Percentiles rank a stretch among this genome's conserved stretches.
Conservation (phyloP, 2,888 invertebrate genomes). For the Caenorhabditis panamensis region DNA sequence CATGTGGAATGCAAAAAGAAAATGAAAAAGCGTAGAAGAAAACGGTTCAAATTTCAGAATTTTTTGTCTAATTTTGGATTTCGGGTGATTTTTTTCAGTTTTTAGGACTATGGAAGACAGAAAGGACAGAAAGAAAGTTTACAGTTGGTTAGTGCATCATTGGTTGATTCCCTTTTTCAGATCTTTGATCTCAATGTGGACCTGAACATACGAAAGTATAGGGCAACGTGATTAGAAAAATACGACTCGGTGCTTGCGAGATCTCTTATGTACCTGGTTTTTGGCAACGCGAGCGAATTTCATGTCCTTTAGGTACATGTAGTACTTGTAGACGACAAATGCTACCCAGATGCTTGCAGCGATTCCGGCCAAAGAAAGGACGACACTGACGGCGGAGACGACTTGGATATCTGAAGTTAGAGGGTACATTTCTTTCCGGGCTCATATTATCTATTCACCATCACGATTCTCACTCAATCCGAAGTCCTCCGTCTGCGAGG, state of each 20-base stretch:
- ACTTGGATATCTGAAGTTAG: slow-evolving; percentile 57
- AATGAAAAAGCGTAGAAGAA: background rate
- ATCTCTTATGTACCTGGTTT: slow-evolving; percentile 54
- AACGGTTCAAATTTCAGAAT: background rate
- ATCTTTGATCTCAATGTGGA: slow-evolving; percentile 67
- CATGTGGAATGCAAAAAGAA: background rate
- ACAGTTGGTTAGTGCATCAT: slow-evolving; percentile 6
- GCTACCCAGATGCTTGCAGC: slow-evolving; percentile 68
- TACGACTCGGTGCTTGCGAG: no score
- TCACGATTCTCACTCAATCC: slow-evolving; percentile 61
- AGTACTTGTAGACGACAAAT: slow-evolving; percentile 70
- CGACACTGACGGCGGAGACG: slow-evolving; percentile 61
- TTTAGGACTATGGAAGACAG: background rate
- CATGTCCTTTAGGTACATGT: slow-evolving; percentile 68
- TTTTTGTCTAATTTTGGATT: slow-evolving; percentile 17
- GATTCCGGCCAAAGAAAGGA: slow-evolving; percentile 55
- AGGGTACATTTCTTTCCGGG: background rate
- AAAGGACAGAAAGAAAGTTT: background rate
- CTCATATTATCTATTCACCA: no score
- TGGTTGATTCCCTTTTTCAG: slow-evolving; percentile 66
- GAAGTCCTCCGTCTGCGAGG: slow-evolving; percentile 53
- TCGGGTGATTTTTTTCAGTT: background rate
- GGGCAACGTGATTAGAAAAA: slow-evolving; percentile 8
- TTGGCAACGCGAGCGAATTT: slow-evolving; percentile 68
- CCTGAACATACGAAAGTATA: slow-evolving; percentile 13